Evolutionary conservation across 2,888 invertebrate species (phyloP), one percentile per base, ranked within the genome.

Genomic region (Agrochola lychnidis): DNA sequence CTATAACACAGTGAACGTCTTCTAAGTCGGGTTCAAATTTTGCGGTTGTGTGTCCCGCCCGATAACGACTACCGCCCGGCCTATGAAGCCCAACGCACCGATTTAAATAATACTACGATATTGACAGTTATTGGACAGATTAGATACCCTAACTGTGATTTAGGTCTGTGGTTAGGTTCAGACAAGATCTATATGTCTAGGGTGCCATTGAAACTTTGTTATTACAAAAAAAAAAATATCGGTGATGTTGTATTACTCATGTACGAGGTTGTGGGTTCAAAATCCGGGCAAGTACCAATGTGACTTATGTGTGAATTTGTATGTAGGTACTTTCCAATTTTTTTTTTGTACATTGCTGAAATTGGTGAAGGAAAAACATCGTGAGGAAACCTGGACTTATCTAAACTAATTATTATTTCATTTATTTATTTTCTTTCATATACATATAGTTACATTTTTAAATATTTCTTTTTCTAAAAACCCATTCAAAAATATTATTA

Each of bases 31-130:
- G 69, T 57, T 73, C 30, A 76, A 87, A 66, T 69, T 59, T 62
- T 87, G 88, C 75, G 88, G 90, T 89, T 85, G 80, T 80, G 82
- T 88, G 85, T 83, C 75, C 72, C 76, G n/a, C 53, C 70, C 71
- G 84, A 84, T 87, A 86, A 76, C 79, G 57, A 22, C 40, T 48
- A 1, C 16, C 40, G 53, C 30, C 70, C 71, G 25, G 69, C 70
- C 78, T 80, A 70, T 82, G 76, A 57, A 81, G 73, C 70, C 72
- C 57, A 72, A 66, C 63, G 63, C 64, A 71, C 63, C 25, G 42
- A 78, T 83, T 81, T 78, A 78, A 80, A 81, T 82, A 80, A 81
- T 78, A 78, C 72, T 36, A 22, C 4, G 14, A 62, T n/a, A 71
- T 66, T n/a, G 42, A 70, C 66, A 74, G 36, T 30, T 79, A 76